Conservation (phyloP, 2,888 invertebrate genomes). For the Stenodera caucasica region DNA sequence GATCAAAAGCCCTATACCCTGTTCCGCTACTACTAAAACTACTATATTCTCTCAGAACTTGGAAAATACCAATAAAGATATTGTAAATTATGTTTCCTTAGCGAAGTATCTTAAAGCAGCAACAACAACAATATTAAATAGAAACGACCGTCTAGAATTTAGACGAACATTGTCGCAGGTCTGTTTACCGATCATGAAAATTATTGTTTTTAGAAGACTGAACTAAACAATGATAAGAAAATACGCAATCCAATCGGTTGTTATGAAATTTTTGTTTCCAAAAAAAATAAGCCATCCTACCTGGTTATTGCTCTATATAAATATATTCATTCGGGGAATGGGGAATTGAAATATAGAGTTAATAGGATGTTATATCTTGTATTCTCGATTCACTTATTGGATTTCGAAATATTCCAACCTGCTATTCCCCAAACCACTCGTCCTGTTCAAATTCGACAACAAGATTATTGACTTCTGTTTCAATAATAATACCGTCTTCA, state of each 20-base stretch:
- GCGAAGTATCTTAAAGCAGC: constrained; percentile 36
- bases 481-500: not conserved
- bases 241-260: not conserved
- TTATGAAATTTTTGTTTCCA: not conserved
- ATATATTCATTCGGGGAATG: too few relatives aligned
- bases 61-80: constrained; percentile 29
- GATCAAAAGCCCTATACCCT: constrained; percentile 19
- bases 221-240: not conserved
- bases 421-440: constrained; percentile 18
- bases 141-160: not conserved
- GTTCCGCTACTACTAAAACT: not conserved
- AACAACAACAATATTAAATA: not conserved
- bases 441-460: constrained; percentile 12
- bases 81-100: constrained; percentile 43
- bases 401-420: constrained; percentile 22
- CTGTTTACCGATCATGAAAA: too few relatives aligned
- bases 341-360: constrained; percentile 14
- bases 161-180: not conserved
- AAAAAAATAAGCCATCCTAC: not conserved
- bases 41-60: not conserved
- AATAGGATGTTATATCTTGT: constrained; percentile 25
- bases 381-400: constrained; percentile 19
- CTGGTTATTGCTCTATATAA: too few relatives aligned
- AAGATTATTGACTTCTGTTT: constrained; percentile 22
- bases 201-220: not conserved